Evolutionary conservation across 2,113 vertebrate genomes (phyloP), one percentile per base, ranked within the genome.

Genomic region (Speoplatyrhinus poulsoni): DNA sequence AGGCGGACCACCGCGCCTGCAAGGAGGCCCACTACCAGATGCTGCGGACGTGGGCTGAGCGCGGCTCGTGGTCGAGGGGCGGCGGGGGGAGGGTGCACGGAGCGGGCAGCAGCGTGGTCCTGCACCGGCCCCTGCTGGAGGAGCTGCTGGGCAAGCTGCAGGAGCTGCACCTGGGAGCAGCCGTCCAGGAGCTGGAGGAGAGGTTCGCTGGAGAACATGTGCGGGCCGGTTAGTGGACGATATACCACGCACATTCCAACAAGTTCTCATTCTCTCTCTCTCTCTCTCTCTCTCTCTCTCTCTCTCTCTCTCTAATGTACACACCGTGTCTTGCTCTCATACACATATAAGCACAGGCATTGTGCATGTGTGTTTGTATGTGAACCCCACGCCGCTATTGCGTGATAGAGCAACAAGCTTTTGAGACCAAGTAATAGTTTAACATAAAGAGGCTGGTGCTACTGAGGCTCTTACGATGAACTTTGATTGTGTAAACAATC

Each of bases 21-120:
- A 75, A 70, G 9, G 93, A 94, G 57, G 89, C 90, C 59, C 90
- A 91, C 75, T 93, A 91, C 75, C 91, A 93, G 76, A 93, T 94
- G 89, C 80, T 94, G 70, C 84, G 76, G 76, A 46, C 84, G 48
- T 94, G 93, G 93, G 75, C 84, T 0, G 80, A 90, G 46, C 72
- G 41, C 6, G 61, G 79, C 3, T 59, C 50, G 0, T 60, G 12
- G 2, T 60, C 59, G 7, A 19, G 60, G 16, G 57, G 55, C 46
- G 77, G 57, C 7, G 60, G 67, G 60, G 8, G 67, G 60, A 19
- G 16, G 32, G 72, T 2, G 5, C 36, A 5, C 5, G 36, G 36
- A 41, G 36, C 36, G 36, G 36, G 36, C 5, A 41, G 7, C 7
- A 26, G 73, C 12, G 80, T 54, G 67, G 61, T 88, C 17, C 60